These are phyloP conservation scores for Willisornis vidua DNA, from an alignment of 2,113 vertebrate genomes.

Conservation along the genomic window DNA sequence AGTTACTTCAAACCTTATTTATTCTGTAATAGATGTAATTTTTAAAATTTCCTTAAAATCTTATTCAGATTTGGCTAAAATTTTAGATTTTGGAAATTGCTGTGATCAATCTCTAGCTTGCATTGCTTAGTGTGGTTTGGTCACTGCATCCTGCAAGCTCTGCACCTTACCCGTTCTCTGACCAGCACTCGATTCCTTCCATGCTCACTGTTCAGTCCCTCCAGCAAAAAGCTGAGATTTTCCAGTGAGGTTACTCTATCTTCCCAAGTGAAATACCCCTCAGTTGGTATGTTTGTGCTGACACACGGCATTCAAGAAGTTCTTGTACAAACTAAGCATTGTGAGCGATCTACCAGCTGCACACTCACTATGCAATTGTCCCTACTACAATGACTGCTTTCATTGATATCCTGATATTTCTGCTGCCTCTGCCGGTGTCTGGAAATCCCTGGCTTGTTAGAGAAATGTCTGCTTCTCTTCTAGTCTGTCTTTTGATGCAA, in stretches of 20 bases:
- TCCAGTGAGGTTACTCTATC: not conserved
- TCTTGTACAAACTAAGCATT: not conserved
- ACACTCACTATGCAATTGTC: not conserved
- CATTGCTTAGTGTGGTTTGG: not conserved
- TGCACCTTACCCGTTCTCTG: not conserved
- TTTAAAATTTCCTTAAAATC: not conserved
- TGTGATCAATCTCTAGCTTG: not conserved
- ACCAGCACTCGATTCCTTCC: not conserved
- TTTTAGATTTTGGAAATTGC: not conserved
- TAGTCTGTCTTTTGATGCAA: not conserved
- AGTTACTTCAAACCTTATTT: not conserved
- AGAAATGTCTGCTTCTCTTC: not conserved
- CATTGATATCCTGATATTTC: not conserved
- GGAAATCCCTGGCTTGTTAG: not conserved
- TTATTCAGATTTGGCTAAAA: not conserved
- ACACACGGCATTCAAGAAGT: not conserved
- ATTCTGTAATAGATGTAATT: not conserved
- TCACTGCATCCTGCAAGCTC: not conserved
- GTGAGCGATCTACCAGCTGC: not conserved
- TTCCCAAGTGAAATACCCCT: not conserved
- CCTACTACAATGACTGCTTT: not conserved
- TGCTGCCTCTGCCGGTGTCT: not conserved
- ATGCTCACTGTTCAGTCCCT: not conserved
- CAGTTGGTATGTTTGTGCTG: not conserved
- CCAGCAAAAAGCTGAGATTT: not conserved